Percentiles rank a stretch among this genome's conserved stretches.
These are phyloP conservation scores for Pionites leucogaster DNA, from an alignment of 2,113 vertebrate genomes.

Conservation along the genomic window DNA sequence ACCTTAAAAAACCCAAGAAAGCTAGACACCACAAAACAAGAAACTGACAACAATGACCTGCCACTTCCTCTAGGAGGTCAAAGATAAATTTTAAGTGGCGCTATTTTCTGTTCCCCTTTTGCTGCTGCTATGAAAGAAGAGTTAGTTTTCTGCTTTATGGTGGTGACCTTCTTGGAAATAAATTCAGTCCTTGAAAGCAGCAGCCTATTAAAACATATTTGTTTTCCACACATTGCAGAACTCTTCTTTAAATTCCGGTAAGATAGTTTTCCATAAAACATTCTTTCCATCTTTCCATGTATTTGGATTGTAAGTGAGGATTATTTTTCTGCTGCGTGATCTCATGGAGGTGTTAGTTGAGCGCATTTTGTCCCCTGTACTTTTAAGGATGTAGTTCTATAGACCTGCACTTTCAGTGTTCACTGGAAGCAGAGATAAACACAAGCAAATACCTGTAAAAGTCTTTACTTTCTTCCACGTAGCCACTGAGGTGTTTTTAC, in stretches of 20 bases:
- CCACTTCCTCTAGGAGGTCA: not conserved
- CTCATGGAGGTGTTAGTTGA: not conserved
- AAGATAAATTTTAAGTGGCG: not conserved
- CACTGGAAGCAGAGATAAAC: not conserved
- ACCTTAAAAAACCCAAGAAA: not conserved
- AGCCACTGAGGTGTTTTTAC: not conserved
- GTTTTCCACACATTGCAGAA: not conserved
- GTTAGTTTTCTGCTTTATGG: not conserved
- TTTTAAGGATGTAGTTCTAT: not conserved
- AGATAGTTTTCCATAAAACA: not conserved
- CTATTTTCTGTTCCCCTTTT: constrained; percentile 17
- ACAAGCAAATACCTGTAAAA: not conserved
- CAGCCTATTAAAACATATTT: not conserved
- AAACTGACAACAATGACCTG: not conserved
- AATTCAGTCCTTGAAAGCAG: not conserved
- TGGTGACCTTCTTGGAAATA: not conserved
- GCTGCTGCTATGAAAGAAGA: constrained; percentile 1
- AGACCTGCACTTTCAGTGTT: not conserved
- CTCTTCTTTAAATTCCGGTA: not conserved
- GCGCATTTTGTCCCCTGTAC: not conserved
- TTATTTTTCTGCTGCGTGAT: not conserved
- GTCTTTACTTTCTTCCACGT: not conserved
- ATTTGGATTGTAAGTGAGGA: not conserved
- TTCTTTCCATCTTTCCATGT: not conserved
- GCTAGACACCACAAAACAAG: not conserved